Percentiles rank a stretch among this genome's conserved stretches.
These are phyloP conservation scores for Crypturellus tataupa DNA, from an alignment of 2,797 vertebrate genomes.

Conservation along the genomic window DNA sequence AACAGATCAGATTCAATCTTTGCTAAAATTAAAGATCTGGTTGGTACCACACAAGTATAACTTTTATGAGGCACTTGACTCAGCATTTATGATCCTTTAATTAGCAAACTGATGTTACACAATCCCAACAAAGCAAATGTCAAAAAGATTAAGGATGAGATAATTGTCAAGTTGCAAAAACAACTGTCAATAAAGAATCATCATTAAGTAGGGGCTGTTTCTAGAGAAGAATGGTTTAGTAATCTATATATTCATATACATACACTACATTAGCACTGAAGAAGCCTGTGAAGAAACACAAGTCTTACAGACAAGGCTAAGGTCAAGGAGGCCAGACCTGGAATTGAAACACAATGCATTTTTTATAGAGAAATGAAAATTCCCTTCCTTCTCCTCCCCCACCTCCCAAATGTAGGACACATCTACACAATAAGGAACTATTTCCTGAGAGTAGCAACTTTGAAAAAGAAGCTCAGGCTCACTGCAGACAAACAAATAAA, in stretches of 20 bases:
- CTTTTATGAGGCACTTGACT: not conserved
- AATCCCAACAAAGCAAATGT: not conserved
- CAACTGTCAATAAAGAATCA: not conserved
- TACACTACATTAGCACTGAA: not conserved
- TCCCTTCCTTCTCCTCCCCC: not conserved
- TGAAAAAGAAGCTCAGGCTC: not conserved
- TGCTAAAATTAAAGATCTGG: not conserved
- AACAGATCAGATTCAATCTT: not conserved
- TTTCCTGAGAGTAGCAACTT: not conserved
- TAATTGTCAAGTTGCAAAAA: not conserved
- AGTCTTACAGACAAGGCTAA: not conserved
- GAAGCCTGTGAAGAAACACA: rapidly evolving
- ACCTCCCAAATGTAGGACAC: not conserved
- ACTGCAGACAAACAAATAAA: not conserved
- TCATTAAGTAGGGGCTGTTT: not conserved
- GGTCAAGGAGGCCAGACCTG: not conserved
- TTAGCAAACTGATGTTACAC: not conserved
- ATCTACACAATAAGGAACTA: not conserved
- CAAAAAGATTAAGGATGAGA: not conserved
- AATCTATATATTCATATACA: rapidly evolving
- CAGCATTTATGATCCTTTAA: not conserved
- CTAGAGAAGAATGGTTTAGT: not conserved
- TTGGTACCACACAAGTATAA: not conserved
- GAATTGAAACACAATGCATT: not conserved
- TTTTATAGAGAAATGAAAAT: not conserved